These are phyloP conservation scores for Chionomys nivalis DNA, from an alignment of 2,113 vertebrate species.

Conservation along the genomic window DNA sequence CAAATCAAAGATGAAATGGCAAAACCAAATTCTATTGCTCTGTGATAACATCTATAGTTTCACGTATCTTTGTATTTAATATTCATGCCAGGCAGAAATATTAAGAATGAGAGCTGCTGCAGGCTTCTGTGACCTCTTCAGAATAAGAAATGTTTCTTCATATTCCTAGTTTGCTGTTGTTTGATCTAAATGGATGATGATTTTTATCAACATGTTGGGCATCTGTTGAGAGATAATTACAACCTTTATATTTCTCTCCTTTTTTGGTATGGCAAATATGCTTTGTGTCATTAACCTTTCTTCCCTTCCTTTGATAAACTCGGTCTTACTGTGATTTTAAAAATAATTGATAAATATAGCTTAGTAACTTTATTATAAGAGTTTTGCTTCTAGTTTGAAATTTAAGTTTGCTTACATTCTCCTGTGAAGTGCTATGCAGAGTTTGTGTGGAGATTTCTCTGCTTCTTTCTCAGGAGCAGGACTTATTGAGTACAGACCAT, in stretches of 20 bases:
- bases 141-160: conserved; percentile 15
- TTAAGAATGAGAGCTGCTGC: conserved; percentile 51
- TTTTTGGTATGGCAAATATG: conserved; percentile 27
- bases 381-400: neutral
- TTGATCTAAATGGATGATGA: conserved; percentile 41
- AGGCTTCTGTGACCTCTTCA: conserved; percentile 41
- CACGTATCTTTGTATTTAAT: neutral
- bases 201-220: conserved; percentile 53
- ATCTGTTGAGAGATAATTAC: conserved; percentile 37
- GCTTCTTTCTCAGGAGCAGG: neutral
- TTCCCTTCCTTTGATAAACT: conserved; percentile 53
- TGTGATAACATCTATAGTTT: neutral
- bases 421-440: neutral
- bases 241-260: conserved; percentile 40
- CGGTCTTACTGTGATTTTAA: conserved; percentile 4
- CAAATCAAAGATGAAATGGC: neutral
- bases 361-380: conserved; percentile 5
- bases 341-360: conserved; percentile 41
- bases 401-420: neutral
- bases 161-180: conserved; percentile 34
- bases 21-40: conserved; percentile 41
- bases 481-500: neutral
- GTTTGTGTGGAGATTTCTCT: neutral
- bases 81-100: neutral
- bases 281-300: conserved; percentile 28